These are phyloP conservation scores for Sminthurinus aureus DNA, from an alignment of 2,888 invertebrate species.

Conservation along the genomic window DNA sequence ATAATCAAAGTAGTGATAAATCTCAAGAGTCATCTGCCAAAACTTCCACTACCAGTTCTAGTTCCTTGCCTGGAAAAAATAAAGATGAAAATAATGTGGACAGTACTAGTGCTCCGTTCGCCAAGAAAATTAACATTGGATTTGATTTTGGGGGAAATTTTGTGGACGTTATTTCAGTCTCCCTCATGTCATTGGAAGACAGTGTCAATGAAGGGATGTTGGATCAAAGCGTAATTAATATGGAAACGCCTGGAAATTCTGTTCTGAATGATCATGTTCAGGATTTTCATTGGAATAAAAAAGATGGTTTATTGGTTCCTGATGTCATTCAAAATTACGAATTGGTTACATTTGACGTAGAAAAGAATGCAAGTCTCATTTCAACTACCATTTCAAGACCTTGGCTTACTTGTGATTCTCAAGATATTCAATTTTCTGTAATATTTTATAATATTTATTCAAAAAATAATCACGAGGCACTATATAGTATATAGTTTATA, in stretches of 20 bases:
- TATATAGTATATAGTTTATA: too few relatives aligned
- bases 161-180: slow-evolving; percentile 29
- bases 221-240: background rate
- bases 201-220: background rate
- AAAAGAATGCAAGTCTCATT: slow-evolving; percentile 18
- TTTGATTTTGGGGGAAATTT: slow-evolving; percentile 16
- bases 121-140: slow-evolving; percentile 31
- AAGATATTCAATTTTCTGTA: slow-evolving; percentile 39
- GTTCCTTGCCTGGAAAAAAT: background rate
- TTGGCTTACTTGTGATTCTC: slow-evolving; percentile 36
- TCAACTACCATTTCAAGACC: slow-evolving; percentile 27
- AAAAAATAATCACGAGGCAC: too few relatives aligned
- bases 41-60: background rate
- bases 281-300: slow-evolving; percentile 37
- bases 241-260: background rate
- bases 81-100: background rate
- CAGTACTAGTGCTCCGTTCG: background rate
- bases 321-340: slow-evolving; percentile 28
- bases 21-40: background rate
- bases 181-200: slow-evolving; percentile 12
- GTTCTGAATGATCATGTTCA: slow-evolving; percentile 21
- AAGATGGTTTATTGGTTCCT: slow-evolving; percentile 26
- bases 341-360: slow-evolving; percentile 32
- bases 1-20: background rate
- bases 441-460: slow-evolving; percentile 4